Evolutionary conservation across 2,888 invertebrate species (phyloP).

Genomic region (Aradus depressus): DNA sequence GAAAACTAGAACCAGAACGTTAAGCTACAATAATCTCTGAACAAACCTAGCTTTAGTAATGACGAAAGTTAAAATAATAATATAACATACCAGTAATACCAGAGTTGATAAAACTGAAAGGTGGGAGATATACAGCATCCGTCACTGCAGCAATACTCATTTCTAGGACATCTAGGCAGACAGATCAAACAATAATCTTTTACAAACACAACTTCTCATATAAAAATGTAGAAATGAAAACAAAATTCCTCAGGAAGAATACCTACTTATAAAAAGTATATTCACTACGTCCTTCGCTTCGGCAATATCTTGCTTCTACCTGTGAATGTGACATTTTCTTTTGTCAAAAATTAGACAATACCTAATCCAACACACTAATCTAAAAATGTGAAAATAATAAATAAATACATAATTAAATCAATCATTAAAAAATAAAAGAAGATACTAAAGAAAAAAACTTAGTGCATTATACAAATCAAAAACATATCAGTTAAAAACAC

Average conservation of each 20-base stretch:
- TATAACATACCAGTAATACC: slow-evolving; percentile 46
- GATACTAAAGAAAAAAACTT: too few relatives aligned
- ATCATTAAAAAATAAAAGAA: too few relatives aligned
- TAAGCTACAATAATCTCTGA: neutral
- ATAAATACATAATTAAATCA: too few relatives aligned
- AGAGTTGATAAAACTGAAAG: slow-evolving; percentile 44
- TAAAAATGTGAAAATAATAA: too few relatives aligned
- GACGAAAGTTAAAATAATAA: neutral
- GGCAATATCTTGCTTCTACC: slow-evolving; percentile 37
- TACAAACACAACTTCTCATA: neutral
- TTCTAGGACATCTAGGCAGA: slow-evolving; percentile 40
- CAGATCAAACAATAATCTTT: slow-evolving; percentile 19
- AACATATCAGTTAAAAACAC: too few relatives aligned
- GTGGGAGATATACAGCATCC: slow-evolving; percentile 45
- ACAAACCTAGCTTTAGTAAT: neutral
- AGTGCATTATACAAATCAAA: too few relatives aligned
- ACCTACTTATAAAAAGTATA: slow-evolving; percentile 40
- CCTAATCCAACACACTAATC: too few relatives aligned
- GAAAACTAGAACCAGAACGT: neutral
- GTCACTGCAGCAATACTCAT: slow-evolving; percentile 44
- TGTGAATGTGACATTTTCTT: slow-evolving; percentile 21
- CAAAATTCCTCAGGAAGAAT: slow-evolving; percentile 8
- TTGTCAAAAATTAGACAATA: neutral
- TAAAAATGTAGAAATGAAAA: neutral
- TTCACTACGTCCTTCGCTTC: slow-evolving; percentile 39